Evolutionary conservation across 2,797 vertebrate genomes (phyloP).

Genomic region (Miichthys miiuy): DNA sequence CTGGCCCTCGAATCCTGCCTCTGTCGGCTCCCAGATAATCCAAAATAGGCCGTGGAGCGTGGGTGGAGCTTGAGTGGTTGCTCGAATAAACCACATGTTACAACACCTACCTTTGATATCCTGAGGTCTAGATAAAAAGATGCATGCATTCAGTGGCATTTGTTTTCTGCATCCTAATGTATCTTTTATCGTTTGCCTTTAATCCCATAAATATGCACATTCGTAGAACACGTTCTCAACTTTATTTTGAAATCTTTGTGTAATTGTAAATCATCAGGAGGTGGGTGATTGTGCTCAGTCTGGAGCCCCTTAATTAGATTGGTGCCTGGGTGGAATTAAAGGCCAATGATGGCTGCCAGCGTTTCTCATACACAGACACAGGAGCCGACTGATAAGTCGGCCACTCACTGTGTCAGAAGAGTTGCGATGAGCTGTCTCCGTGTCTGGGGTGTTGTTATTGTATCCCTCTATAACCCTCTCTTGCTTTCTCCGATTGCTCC

Average conservation of each 20-base stretch:
- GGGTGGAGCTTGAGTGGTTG: too few species aligned
- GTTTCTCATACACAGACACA: constrained; percentile 57
- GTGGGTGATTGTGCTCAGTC: constrained; percentile 66
- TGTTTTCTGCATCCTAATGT: neutral
- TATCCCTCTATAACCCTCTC: constrained; percentile 43
- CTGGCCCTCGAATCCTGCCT: too few species aligned
- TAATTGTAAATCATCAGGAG: constrained; percentile 70
- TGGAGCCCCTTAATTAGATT: constrained; percentile 76
- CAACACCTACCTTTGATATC: too few species aligned
- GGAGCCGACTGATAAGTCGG: constrained; percentile 56
- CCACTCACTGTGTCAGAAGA: constrained; percentile 53
- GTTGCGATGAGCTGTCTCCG: constrained; percentile 37
- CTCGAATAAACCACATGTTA: too few species aligned
- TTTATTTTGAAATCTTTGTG: constrained; percentile 68
- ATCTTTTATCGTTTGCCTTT: neutral
- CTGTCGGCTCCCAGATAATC: too few species aligned
- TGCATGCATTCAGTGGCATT: neutral
- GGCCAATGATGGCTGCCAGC: constrained; percentile 66
- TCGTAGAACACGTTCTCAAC: constrained; percentile 28
- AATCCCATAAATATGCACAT: neutral
- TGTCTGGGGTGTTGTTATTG: constrained; percentile 54
- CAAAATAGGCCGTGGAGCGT: too few species aligned
- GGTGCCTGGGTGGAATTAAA: constrained; percentile 74
- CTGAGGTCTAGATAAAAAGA: neutral
- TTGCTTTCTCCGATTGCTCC: constrained; percentile 36